Base-by-base conservation (phyloP, 23 tunicate genomes). In the Ascidia mentula region DNA sequence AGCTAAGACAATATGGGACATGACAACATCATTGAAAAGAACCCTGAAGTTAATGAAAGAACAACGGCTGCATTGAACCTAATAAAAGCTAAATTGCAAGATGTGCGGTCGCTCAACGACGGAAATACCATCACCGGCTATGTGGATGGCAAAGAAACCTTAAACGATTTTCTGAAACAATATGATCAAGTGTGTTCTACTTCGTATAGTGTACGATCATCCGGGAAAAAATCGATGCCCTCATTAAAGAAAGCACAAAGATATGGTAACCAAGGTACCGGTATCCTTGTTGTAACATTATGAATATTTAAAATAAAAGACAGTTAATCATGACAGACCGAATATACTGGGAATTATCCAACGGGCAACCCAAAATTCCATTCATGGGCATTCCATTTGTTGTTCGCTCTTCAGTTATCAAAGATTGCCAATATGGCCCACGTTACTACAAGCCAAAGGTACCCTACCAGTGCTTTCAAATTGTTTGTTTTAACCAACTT, bases 371-470 rank as follows among this genome's bases (percentile, higher is more conserved):
- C 22, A 53, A 53, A 53, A 53, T 53, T 9, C 65, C 65, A 20
- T 53, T 53, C 13, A 53, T 53, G 65, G 65, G 65, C 7, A 53
- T 53, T 9, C 65, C 65, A 9, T 53, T 53, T 53, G 24, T 53
- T 5, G 65, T 53, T 5, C 65, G 65, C 24, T 53, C 65, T 3
- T 53, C 65, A 53, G 24, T 53, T 26, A 28, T 28, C 13, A 53
- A 53, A 9, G 65, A 53, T 1, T 53, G 65, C 13, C 65, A 53
- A 53, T 53, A 53, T 53, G 65, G 65, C 24, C 65, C 65, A 3
- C 22, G 65, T 3, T 53, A 53, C 65, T 53, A 53, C 24, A 53
- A 53, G 65, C 65, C 65, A 53, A 53, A 53, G 65, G 65, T 53
- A 53, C 65, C 7, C 24, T 3, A 5, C n/a, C n/a, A n/a, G n/a